Conservation (phyloP, 2,797 vertebrate species). For the Lophotriccus pileatus region DNA sequence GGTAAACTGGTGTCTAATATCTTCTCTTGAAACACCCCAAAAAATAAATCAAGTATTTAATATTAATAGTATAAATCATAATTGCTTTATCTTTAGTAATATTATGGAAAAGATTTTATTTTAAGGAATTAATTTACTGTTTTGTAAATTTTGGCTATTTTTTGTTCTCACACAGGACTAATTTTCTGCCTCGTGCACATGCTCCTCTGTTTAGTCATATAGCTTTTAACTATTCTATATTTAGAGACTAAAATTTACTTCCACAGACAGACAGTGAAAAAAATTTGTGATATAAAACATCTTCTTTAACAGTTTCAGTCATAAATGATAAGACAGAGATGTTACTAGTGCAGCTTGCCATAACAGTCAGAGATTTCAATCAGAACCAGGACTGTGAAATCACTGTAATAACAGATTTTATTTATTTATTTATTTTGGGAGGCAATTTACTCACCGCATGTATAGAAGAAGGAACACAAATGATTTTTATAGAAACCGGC, state of each 20-base stretch:
- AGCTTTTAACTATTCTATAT: background rate
- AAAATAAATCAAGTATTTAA: background rate
- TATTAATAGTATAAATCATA: background rate
- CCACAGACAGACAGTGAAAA: background rate
- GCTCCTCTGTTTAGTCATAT: background rate
- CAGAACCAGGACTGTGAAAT: background rate
- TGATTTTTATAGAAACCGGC: background rate
- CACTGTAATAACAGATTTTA: background rate
- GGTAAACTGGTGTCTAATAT: background rate
- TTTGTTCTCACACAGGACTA: background rate
- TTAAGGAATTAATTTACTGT: background rate
- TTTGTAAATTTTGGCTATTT: background rate
- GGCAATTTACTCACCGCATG: background rate
- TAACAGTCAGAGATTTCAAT: background rate
- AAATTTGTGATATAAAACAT: background rate
- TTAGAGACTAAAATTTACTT: background rate
- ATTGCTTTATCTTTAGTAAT: background rate
- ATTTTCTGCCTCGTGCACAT: background rate
- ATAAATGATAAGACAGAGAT: background rate
- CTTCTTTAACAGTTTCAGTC: background rate
- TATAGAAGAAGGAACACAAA: background rate
- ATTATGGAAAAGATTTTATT: background rate
- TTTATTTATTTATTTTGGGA: background rate
- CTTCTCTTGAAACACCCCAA: background rate
- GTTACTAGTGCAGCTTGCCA: background rate